These are phyloP conservation scores for Cynopterus brachyotis DNA, from an alignment of 2,113 vertebrate species.

Conservation along the genomic window DNA sequence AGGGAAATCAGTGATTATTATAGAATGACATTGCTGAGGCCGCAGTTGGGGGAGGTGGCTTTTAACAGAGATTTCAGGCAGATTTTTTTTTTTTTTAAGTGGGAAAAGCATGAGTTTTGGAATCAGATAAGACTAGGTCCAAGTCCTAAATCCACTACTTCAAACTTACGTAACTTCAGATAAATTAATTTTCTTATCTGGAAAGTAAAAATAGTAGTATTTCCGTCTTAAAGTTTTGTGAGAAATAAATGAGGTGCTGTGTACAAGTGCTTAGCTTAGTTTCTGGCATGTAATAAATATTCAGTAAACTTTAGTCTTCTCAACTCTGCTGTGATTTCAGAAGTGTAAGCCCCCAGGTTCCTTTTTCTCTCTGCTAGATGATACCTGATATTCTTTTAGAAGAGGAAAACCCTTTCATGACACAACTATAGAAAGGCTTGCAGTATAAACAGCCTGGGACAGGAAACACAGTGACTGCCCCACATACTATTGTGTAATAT, in stretches of 20 bases:
- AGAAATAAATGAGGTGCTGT: neutral
- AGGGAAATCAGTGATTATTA: neutral
- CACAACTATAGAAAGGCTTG: neutral
- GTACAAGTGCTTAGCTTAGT: neutral
- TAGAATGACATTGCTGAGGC: neutral
- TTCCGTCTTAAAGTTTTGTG: neutral
- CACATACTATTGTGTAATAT: neutral
- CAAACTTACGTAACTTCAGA: neutral
- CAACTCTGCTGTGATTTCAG: neutral
- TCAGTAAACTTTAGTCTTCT: neutral
- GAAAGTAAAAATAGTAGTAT: neutral
- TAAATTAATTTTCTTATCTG: neutral
- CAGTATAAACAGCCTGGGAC: neutral
- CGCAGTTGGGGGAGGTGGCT: neutral
- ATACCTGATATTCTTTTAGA: slow-evolving; percentile 16
- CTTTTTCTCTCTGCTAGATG: neutral
- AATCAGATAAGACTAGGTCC: neutral
- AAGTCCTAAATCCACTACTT: neutral
- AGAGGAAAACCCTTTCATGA: slow-evolving; percentile 30
- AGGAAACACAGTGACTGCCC: neutral
- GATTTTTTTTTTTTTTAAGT: neutral
- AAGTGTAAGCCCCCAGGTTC: neutral
- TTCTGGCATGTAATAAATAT: neutral
- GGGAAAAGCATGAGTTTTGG: neutral
- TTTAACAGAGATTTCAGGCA: neutral